phyloP scores from a whole-genome alignment of 2,888 invertebrate genomes.

The Hedychridium roseum region DNA sequence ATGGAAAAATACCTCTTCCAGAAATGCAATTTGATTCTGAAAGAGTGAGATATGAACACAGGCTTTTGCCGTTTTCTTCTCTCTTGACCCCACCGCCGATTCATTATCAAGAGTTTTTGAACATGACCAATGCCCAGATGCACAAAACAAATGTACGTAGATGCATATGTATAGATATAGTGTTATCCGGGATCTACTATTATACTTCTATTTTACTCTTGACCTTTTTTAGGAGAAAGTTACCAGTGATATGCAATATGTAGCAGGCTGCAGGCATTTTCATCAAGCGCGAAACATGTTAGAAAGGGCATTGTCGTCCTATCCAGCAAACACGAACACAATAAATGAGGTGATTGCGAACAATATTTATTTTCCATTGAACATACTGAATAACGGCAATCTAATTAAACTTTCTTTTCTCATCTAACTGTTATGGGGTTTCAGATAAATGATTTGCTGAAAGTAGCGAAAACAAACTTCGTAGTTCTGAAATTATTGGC shows the following conservation, averaged over 20 bases:
- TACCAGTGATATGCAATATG: conserved; percentile 67
- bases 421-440: not conserved
- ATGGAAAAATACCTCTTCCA: conserved; percentile 86
- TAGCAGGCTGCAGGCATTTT: conserved; percentile 89
- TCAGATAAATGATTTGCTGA: conserved; percentile 81
- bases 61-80: conserved; percentile 88
- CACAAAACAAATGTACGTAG: conserved; percentile 54
- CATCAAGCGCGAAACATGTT: conserved; percentile 87
- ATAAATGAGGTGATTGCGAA: conserved; percentile 53
- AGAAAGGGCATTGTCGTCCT: conserved; percentile 82
- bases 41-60: conserved; percentile 92
- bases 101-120: conserved; percentile 87
- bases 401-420: not conserved
- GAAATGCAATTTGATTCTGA: conserved; percentile 92
- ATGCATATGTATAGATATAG: not conserved
- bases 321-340: conserved; percentile 68
- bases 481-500: conserved; percentile 92
- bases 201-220: not conserved
- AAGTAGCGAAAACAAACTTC: conserved; percentile 94
- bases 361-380: not conserved
- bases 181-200: not conserved
- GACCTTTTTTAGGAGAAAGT: conserved; percentile 44
- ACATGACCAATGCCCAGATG: conserved; percentile 72
- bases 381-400: too few species aligned
- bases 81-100: conserved; percentile 90